Evolutionary conservation across 2,888 invertebrate species (phyloP), one percentile per base, ranked within the genome.

Genomic region (Diarsia dahlii): DNA sequence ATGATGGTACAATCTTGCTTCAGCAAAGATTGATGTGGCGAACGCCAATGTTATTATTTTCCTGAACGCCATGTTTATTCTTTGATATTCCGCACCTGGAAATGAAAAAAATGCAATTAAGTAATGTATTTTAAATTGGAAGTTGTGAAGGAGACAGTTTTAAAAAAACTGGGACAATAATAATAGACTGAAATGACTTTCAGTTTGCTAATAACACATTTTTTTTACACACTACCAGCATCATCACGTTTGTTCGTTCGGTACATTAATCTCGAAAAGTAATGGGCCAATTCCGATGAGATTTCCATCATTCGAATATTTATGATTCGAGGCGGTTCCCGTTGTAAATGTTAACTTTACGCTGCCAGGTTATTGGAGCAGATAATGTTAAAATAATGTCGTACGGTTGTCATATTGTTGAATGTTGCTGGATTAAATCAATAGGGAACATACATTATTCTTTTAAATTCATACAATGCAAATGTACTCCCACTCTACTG

Each of bases 31-130:
- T 67, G 90, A 88, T 28, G 91, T 88, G 13, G 90, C 88, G 77
- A 90, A 92, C 18, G 91, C 82, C 15, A 95, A 66, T 46, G 91
- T 86, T 67, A 94, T 76, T 80, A 94, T 87, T 87, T 89, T 94
- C 94, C 91, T 93, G 67, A 91, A 81, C 28, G 89, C 87, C 95
- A 95, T 95, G 68, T 62, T 85, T 77, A 71, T 73, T 69, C 62
- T 72, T 74, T 71, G 65, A 71, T 74, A 62, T 75, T 76, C 81
- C 23, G 82, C 77, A 90, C 86, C 95, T 95, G 94, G 90, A 94
- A 89, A 81, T 63, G 83, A 87, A 87, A 88, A 88, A 85, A 78
- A 71, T 28, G 18, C n/a, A 69, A 60, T 77, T 87, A 13, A 84
- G 70, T 76, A 34, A n/a, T 3, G 18, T 64, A 23, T 58, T 5